These are phyloP conservation scores for Panthera uncia DNA, from an alignment of 2,113 vertebrate species.

Conservation along the genomic window DNA sequence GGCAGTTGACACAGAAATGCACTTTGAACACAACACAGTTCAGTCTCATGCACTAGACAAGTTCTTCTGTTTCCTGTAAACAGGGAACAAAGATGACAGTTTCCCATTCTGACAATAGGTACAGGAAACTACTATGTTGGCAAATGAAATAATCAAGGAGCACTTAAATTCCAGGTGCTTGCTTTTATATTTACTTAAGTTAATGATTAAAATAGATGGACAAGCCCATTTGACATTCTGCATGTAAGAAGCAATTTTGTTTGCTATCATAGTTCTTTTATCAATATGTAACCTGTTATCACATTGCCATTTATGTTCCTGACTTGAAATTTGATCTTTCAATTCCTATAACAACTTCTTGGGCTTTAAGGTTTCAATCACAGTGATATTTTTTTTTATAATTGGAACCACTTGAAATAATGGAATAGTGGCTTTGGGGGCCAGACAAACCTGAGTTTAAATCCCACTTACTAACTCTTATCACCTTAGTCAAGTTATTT, in stretches of 20 bases:
- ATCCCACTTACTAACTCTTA: background rate
- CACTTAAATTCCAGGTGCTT: background rate
- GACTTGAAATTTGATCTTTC: conserved; percentile 55
- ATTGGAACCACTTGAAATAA: conserved; percentile 49
- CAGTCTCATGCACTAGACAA: background rate
- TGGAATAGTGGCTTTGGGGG: background rate
- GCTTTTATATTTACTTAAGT: conserved; percentile 17
- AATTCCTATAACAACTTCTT: background rate
- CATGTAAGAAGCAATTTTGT: conserved; percentile 23
- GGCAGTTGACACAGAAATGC: background rate
- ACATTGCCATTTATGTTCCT: conserved; percentile 37
- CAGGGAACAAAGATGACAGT: background rate
- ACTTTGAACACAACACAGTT: background rate
- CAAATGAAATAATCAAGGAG: background rate
- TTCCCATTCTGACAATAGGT: background rate
- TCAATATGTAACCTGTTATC: conserved; percentile 3
- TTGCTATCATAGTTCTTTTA: conserved; percentile 8
- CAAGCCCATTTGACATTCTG: background rate
- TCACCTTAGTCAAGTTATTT: conserved; percentile 6
- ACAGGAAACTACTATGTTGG: background rate
- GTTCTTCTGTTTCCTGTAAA: background rate
- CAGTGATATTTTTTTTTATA: background rate
- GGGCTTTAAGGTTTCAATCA: conserved; percentile 42
- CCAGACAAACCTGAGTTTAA: conserved; percentile 39
- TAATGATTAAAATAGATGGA: background rate